A percentile compares a stretch with the other conserved stretches of the same genome.
Conservation (phyloP, 35 echinoderm and acorn worm genomes). For the Heliocidaris erythrogramma region DNA sequence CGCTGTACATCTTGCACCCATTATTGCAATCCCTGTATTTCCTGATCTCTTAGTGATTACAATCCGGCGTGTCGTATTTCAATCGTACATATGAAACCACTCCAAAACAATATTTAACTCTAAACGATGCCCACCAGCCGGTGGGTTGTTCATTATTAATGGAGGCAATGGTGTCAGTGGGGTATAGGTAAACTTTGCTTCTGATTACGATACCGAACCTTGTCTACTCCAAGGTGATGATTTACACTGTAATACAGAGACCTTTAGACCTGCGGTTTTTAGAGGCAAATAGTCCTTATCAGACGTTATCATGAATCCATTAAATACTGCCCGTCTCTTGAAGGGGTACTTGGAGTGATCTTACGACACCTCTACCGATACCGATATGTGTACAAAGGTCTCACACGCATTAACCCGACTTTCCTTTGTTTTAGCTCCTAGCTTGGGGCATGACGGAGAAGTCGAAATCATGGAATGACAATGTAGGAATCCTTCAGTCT, state of each 20-base stretch:
- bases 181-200: not conserved
- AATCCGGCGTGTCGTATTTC: not conserved
- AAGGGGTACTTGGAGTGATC: not conserved
- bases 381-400: conserved; percentile 2
- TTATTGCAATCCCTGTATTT: not conserved
- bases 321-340: not conserved
- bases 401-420: not conserved
- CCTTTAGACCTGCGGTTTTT: not conserved
- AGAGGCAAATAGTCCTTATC: conserved; percentile 10
- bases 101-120: not conserved
- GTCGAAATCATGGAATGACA: not conserved
- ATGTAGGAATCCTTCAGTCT: not conserved
- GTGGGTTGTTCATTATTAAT: not conserved
- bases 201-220: not conserved
- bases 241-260: conserved; percentile 11
- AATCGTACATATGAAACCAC: not conserved
- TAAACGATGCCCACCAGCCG: not conserved
- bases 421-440: not conserved
- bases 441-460: not conserved
- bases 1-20: not conserved
- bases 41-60: not conserved
- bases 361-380: not conserved
- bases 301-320: not conserved
- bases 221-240: not conserved
- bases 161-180: not conserved